Evolutionary conservation across 2,888 invertebrate species (phyloP).

Genomic region (Tetranychus piercei): DNA sequence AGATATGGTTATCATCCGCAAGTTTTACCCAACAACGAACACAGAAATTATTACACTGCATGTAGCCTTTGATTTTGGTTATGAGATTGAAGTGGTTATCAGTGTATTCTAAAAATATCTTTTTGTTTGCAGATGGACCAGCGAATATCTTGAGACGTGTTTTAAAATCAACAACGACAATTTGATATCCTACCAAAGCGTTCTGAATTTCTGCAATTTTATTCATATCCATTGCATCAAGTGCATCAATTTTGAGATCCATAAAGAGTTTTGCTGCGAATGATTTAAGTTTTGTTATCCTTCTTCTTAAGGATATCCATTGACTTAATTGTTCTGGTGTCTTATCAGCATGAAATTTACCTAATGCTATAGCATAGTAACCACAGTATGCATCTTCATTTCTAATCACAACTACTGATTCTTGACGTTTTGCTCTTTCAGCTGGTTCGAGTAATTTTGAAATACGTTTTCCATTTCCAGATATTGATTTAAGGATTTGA

Average conservation of each 20-base stretch:
- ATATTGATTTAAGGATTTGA: neutral
- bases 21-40: neutral
- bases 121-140: neutral
- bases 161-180: neutral
- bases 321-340: too few species aligned
- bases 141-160: neutral
- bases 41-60: neutral
- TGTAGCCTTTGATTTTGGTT: neutral
- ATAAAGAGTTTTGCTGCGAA: too few species aligned
- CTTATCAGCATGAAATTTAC: too few species aligned
- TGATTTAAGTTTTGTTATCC: too few species aligned
- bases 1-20: neutral
- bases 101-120: neutral
- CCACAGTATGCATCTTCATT: neutral
- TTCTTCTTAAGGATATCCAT: too few species aligned
- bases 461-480: neutral
- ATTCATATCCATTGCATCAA: neutral
- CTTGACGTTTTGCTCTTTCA: too few species aligned
- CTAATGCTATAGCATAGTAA: neutral
- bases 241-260: neutral
- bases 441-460: neutral
- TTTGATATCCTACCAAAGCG: neutral
- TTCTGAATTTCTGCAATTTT: neutral
- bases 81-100: constrained; percentile 2
- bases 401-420: neutral